Base-by-base conservation (phyloP, 2,113 vertebrate species). In the Poecile atricapillus region DNA sequence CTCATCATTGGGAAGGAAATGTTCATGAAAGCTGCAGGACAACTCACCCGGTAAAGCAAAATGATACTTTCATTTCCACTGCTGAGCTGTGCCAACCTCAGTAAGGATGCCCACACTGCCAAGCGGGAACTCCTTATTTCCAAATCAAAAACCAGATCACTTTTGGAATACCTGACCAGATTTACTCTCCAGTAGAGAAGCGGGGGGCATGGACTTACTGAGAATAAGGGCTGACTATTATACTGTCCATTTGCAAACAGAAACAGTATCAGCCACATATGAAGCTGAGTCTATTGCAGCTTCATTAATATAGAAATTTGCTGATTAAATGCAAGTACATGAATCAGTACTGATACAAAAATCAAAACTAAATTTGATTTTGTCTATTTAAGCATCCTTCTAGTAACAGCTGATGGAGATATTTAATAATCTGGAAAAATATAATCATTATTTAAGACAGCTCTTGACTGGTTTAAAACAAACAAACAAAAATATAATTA, bases 61-160 rank as follows among this genome's bases (percentile, higher is more conserved):
- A 80, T 35, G 8, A 4, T 3, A 53, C 2, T 46, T 87, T 53
- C 11, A 52, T 31, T 80, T 65, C 55, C 43, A 58, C 23, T 58
- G 46, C 10, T 33, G 41, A 73, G 37, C 1, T 33, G 31, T 41
- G 55, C 24, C 46, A 77, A 1, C 2, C 33, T 71, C 47, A 64
- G 16, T 17, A 76, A 71, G 31, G 69, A 64, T 3, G 20, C 1
- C 0, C 28, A 76, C 31, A 6, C 0, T 37, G 13, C 19, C 35
- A 59, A 43, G 20, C 0, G 0, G 52, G 16, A 74, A 35, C 4
- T 63, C 33, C 35, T 59, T 17, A 30, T 35, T 44, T 41, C 63
- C 70, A 65, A 56, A 35, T 2, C 7, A 59, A 74, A 62, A 74
- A n/a, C 1, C 23, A 65, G 10, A 25, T 16, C 7, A 12, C 10